Base-by-base conservation (phyloP, 2,113 vertebrate species). In the Gallinago paraguaiae region DNA sequence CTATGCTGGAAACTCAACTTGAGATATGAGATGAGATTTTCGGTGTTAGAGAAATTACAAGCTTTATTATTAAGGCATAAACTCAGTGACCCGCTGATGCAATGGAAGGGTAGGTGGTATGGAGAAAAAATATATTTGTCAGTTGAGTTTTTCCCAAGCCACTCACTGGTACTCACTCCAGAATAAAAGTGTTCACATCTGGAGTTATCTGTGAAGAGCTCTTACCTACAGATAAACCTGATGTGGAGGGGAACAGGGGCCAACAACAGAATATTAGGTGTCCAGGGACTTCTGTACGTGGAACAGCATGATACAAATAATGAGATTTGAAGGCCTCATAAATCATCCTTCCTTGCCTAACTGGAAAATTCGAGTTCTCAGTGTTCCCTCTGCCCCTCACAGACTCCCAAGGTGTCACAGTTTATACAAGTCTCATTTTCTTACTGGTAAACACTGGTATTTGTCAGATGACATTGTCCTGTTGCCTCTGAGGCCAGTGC, bases 401-500 rank as follows among this genome's bases (percentile, higher is more conserved):
- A 41, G 46, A 25, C 35, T 96, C 41, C 43, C 37, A 80, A 56
- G 59, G 8, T 15, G n/a, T 57, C 23, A 20, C 25, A 37, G 20
- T 41, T 83, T 80, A n/a, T 46, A 45, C 0, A 0, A 48, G 64
- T 9, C 1, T 23, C 0, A 2, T 69, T 92, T 86, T 67, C 71
- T 70, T 15, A 33, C 67, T 33, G 31, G 35, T 25, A 24, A 31
- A n/a, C 45, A 6, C 37, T 54, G 48, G 11, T 76, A 5, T 92
- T 74, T 86, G 45, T 61, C 83, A 85, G 78, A 7, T 63, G 45
- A 23, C 4, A 3, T 37, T 65, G 67, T 41, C 37, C 45, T 70
- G 24, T 53, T 57, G 37, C 46, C 54, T 69, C 71, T 0, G 0
- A 39, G 41, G 37, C n/a, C 4, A 0, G 4, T 33, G 31, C 41